phyloP scores from a whole-genome alignment of 2,797 vertebrate species.

The Trichosurus vulpecula region DNA sequence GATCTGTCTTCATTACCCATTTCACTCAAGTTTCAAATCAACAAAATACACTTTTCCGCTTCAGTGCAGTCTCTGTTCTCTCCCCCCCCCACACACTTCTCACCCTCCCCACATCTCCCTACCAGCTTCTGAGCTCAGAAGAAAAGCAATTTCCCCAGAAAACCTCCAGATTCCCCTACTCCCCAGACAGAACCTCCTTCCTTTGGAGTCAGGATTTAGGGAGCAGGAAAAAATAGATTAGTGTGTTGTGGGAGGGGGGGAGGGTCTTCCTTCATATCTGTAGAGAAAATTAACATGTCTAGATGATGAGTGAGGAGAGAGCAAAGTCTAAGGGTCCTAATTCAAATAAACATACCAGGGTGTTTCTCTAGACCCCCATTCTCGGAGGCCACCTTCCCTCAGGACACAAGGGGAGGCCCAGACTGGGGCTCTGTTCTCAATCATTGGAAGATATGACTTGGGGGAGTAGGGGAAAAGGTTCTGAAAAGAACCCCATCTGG shows the following conservation, averaged over 20 bases:
- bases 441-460: not conserved
- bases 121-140: conserved; percentile 67
- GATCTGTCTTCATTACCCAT: conserved; percentile 91
- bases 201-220: not conserved
- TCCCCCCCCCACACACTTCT: not conserved
- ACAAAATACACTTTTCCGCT: conserved; percentile 91
- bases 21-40: conserved; percentile 93
- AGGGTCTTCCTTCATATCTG: not conserved
- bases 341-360: not conserved
- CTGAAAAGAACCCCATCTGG: not conserved
- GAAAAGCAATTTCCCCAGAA: conserved; percentile 77
- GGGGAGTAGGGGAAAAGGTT: not conserved
- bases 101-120: conserved; percentile 61
- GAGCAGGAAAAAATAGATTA: not conserved
- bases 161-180: not conserved
- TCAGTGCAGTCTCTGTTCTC: conserved; percentile 62
- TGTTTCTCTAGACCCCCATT: not conserved
- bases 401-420: not conserved
- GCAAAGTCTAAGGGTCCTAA: not conserved
- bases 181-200: not conserved
- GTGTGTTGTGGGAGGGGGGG: not conserved
- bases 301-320: not conserved
- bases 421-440: not conserved
- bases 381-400: not conserved
- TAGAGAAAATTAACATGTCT: not conserved